Base-by-base conservation (phyloP, 2,797 vertebrate genomes). In the Phyllotis vaccarum region DNA sequence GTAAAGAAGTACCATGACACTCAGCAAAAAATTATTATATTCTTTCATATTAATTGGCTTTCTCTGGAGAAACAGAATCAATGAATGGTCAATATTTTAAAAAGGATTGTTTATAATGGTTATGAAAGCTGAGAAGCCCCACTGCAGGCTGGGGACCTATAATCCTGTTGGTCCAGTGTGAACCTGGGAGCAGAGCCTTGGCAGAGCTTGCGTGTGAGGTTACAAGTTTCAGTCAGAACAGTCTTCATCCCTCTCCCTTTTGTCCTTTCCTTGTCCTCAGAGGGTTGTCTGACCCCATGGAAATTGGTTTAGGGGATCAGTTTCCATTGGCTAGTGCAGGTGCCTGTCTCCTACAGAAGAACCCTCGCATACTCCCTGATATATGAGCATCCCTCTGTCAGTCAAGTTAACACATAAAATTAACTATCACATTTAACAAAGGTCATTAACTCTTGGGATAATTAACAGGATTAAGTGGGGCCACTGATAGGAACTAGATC, bases 391-490 rank as follows among this genome's bases (percentile, higher is more conserved):
- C 17, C 52, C 54, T 22, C 17, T 89, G 24, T 72, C 70, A 85
- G 8, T 88, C 46, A 85, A 78, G n/a, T 62, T 78, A 87, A 29
- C 86, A 93, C 29, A 64, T 43, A 43, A 79, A 95, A 54, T 79
- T 79, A 79, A 78, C 58, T 64, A 52, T 70, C 60, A 4, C 24
- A 31, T 29, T 95, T 93, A 90, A 56, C 46, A 74, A 94, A 79
- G 29, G 52, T 91, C 66, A 79, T 78, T 79, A 96, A 92, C 88
- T 86, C 37, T 87, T 74, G 64, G 46, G 22, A 62, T 92, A 80
- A 92, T 93, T 80, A 81, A 81, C 24, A 79, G 92, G 83, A 34
- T 49, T 27, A 66, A 76, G n/a, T 83, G n/a, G 78, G 21, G 89
- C 21, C 12, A 34, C 31, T 62, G 22, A 87, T 40, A 85, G 14